These are phyloP conservation scores for Lycopodina hypogea DNA, from an alignment of 37 sponge, comb jelly and placozoan genomes.

Conservation along the genomic window DNA sequence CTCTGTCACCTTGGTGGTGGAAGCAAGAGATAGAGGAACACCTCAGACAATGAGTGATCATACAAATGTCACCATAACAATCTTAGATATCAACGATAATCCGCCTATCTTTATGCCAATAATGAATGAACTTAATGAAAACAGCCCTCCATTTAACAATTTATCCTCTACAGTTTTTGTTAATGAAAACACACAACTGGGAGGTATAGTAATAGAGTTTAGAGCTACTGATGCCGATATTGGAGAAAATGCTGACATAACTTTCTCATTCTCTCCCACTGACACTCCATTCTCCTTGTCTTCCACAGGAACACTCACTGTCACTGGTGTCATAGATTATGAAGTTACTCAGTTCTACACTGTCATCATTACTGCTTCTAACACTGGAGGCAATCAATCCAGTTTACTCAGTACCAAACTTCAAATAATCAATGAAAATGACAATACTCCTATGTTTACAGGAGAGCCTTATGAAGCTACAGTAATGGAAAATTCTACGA, in stretches of 20 bases:
- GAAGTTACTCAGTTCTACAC: slow-evolving; percentile 27
- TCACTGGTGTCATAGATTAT: slow-evolving; percentile 28
- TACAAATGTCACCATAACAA: slow-evolving; percentile 39
- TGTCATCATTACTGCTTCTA: slow-evolving; percentile 32
- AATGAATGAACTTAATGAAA: slow-evolving; percentile 66
- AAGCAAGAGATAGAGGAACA: slow-evolving; percentile 34
- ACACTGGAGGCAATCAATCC: slow-evolving; percentile 24
- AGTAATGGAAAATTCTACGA: slow-evolving; percentile 42
- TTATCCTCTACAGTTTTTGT: slow-evolving; percentile 22
- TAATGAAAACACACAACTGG: slow-evolving; percentile 24
- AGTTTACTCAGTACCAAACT: slow-evolving; percentile 26
- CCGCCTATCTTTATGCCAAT: slow-evolving; percentile 50
- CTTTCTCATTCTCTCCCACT: slow-evolving; percentile 16
- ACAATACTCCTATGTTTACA: slow-evolving; percentile 52
- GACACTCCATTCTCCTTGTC: slow-evolving; percentile 8
- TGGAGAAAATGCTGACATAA: slow-evolving; percentile 39
- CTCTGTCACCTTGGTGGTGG: slow-evolving; percentile 11
- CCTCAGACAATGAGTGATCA: not conserved
- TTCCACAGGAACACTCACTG: slow-evolving; percentile 1
- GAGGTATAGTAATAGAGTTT: slow-evolving; percentile 12
- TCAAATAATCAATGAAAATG: slow-evolving; percentile 64
- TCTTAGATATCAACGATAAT: slow-evolving; percentile 82
- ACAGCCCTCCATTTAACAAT: slow-evolving; percentile 40
- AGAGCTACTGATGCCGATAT: slow-evolving; percentile 59
- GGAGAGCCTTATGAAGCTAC: slow-evolving; percentile 19